Conservation (phyloP, 1,140 invertebrate species). For the Tetramorium alpestre region DNA sequence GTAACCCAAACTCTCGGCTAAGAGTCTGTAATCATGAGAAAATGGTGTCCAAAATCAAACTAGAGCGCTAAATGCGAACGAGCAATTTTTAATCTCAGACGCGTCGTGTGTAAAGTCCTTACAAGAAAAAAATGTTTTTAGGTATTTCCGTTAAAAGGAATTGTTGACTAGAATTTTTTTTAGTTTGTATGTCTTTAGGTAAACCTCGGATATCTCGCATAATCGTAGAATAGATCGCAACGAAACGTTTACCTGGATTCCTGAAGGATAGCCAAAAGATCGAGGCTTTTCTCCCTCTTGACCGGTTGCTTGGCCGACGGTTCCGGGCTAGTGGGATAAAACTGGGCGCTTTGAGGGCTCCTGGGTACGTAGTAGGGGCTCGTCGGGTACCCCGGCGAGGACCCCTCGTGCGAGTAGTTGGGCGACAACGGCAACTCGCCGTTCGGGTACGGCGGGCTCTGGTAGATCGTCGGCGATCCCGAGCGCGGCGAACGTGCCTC, state of each 20-base stretch:
- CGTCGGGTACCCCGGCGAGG: conserved; percentile 87
- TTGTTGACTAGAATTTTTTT: background rate
- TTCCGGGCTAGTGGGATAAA: conserved; percentile 86
- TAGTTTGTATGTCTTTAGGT: background rate
- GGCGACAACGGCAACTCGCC: conserved; percentile 86
- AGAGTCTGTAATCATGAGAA: conserved; percentile 75
- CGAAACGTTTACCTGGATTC: conserved; percentile 81
- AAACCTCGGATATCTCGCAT: background rate
- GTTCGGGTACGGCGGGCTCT: conserved; percentile 86
- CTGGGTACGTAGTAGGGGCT: conserved; percentile 86
- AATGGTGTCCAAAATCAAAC: background rate
- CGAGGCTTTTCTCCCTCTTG: conserved; percentile 85
- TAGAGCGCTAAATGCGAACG: background rate
- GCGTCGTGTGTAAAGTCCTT: background rate
- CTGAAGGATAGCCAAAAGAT: conserved; percentile 84
- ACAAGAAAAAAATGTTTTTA: background rate
- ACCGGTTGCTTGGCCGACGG: conserved; percentile 81
- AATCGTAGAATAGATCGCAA: background rate
- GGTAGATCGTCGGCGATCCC: conserved; percentile 84
- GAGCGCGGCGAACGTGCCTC: conserved; percentile 82
- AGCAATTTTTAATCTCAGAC: background rate
- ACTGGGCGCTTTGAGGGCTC: conserved; percentile 85
- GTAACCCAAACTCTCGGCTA: conserved; percentile 83
- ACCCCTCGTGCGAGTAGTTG: conserved; percentile 86
- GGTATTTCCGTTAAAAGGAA: background rate